Conservation (phyloP, 2,888 invertebrate species). For the Plebejus argus region DNA sequence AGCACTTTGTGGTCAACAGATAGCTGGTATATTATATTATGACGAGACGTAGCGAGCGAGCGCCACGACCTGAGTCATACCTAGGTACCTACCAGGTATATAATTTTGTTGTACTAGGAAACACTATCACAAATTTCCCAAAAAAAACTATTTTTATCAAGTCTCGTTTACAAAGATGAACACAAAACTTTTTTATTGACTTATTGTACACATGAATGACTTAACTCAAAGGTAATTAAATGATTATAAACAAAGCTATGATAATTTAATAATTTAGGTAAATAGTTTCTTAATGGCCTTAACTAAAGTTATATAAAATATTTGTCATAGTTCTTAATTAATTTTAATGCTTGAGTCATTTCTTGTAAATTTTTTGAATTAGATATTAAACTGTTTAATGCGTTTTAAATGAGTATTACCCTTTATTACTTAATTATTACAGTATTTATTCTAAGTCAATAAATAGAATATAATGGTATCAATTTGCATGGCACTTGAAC, state of each 20-base stretch:
- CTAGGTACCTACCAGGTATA: no score
- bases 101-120: no score
- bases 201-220: background rate
- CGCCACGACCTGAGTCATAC: no score
- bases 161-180: background rate
- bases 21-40: no score
- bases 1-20: no score
- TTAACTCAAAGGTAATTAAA: background rate
- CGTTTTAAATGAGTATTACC: background rate
- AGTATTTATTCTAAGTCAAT: background rate
- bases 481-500: no score
- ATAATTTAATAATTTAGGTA: slow-evolving; percentile 7
- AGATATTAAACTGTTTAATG: background rate
- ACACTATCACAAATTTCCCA: no score
- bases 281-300: background rate
- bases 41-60: no score
- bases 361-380: background rate
- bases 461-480: background rate
- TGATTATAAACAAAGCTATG: background rate
- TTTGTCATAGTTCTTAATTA: background rate
- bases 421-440: background rate
- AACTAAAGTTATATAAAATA: background rate
- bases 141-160: no score
- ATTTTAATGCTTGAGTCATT: background rate
- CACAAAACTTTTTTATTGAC: background rate